phyloP scores from a whole-genome alignment of 2,888 invertebrate genomes.

The Panorpa germanica region DNA sequence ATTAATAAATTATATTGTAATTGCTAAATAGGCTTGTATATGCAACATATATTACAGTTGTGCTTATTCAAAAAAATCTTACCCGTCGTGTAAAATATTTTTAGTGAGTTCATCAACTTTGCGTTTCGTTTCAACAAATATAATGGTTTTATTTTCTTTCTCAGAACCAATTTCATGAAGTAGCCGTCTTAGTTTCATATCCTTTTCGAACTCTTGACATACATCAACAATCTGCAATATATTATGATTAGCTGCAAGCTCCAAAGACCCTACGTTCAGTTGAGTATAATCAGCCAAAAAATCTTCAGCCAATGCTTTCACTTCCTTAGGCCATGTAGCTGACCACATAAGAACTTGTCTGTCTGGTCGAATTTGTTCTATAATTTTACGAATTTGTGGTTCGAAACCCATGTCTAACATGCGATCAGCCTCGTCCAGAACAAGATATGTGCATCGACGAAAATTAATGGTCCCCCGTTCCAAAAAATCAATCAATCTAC shows the following conservation, averaged over 20 bases:
- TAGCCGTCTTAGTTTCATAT: conserved; percentile 30
- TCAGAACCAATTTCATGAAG: conserved; percentile 40
- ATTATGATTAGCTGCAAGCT: conserved; percentile 79
- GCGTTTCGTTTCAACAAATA: conserved; percentile 92
- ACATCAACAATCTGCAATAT: conserved; percentile 77
- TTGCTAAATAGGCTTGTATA: too few species aligned
- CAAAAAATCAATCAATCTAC: conserved; percentile 60
- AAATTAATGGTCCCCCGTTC: conserved; percentile 50
- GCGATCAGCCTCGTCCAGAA: conserved; percentile 70
- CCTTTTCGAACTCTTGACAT: conserved; percentile 74
- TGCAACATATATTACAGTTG: too few species aligned
- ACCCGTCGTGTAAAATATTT: conserved; percentile 63
- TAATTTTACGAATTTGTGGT: conserved; percentile 75
- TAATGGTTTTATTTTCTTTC: conserved; percentile 66
- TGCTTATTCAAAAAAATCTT: conserved; percentile 20
- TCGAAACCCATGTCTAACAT: conserved; percentile 94
- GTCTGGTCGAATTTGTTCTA: conserved; percentile 75
- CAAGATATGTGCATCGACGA: conserved; percentile 53
- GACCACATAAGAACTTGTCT: conserved; percentile 92
- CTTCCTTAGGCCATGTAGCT: conserved; percentile 95
- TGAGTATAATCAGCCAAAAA: conserved; percentile 72
- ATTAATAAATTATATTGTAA: too few species aligned
- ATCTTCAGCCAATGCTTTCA: conserved; percentile 67
- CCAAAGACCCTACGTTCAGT: conserved; percentile 74
- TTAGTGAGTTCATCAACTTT: conserved; percentile 82